Base-by-base conservation (phyloP, 2,113 vertebrate genomes). In the Struthio camelus region DNA sequence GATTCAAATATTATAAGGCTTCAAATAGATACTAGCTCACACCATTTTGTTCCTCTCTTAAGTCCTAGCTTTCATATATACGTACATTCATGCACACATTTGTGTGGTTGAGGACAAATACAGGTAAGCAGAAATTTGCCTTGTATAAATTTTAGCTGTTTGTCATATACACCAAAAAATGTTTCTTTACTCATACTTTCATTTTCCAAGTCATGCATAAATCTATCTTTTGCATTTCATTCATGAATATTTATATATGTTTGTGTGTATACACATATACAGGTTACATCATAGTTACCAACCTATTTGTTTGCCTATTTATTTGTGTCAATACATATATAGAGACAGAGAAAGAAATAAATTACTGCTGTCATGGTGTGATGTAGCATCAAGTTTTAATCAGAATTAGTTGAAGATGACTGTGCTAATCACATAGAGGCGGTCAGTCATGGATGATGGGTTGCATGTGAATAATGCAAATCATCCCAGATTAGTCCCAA, bases 1-100 rank as follows among this genome's bases (percentile, higher is more conserved):
- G 34, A 70, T 77, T 91, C 42, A 85, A 69, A 40, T 90, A 67
- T 94, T 87, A 71, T 70, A 91, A 61, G 89, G 44, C 83, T 94
- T 95, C 36, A 10, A 92, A 76, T 15, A 87, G 10, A 53, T 36
- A 10, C 67, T 93, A 86, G 30, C 62, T 96, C 56, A 75, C 25
- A 32, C 2, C 46, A 5, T 9, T 96, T 92, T 58, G 3, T 84
- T 87, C 17, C 20, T 72, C 13, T 65, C 3, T 11, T 53, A 75
- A 42, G 20, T 56, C 9, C 16, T 61, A 4, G 34, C 11, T 32
- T 32, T 56, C 44, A 51, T 34, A 11, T 32, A 11, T 22, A 6
- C 24, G 30, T 42, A 24, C 2, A 61, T 4, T 15, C 28, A 48
- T 38, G 20, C 25, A 20, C 3, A 11, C 14, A 23, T 58, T 34